Conservation (phyloP, 2,113 vertebrate species). For the Platanista minor region DNA sequence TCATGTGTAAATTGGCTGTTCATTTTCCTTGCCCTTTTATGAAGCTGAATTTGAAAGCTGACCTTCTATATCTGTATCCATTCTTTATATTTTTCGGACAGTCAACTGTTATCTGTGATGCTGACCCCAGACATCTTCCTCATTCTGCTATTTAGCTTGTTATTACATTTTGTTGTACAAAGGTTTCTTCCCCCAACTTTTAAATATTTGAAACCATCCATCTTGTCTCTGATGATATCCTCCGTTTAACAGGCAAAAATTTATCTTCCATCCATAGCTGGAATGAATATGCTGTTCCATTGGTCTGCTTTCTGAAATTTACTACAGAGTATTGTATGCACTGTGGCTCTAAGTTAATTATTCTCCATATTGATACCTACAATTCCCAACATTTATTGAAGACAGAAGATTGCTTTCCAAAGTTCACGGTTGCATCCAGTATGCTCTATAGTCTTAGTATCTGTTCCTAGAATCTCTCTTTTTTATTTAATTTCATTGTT, state of each 20-base stretch:
- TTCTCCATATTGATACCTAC: neutral
- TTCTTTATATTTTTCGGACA: slow-evolving; percentile 34
- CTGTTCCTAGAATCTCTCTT: neutral
- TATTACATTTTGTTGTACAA: slow-evolving; percentile 49
- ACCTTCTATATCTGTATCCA: slow-evolving; percentile 1
- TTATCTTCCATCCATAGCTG: slow-evolving; percentile 37
- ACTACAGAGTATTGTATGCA: neutral
- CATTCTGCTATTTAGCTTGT: slow-evolving; percentile 42
- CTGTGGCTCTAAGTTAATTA: neutral
- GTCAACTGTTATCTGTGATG: slow-evolving; percentile 13
- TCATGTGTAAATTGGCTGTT: neutral
- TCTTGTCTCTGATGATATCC: slow-evolving; percentile 39
- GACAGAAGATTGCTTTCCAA: neutral
- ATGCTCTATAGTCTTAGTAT: neutral
- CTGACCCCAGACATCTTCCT: slow-evolving; percentile 18
- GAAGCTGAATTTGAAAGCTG: slow-evolving; percentile 13
- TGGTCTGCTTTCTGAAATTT: slow-evolving; percentile 15
- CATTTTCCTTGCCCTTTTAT: slow-evolving; percentile 31
- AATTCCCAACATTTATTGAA: neutral
- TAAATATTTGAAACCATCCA: slow-evolving; percentile 51
- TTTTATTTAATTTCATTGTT: neutral
- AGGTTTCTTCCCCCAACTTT: neutral
- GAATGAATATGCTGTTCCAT: slow-evolving; percentile 15
- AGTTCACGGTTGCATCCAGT: neutral
- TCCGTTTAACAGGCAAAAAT: slow-evolving; percentile 36